phyloP scores from a whole-genome alignment of 92 coral and sea anemone genomes.

The Zoanthus sansibaricus region DNA sequence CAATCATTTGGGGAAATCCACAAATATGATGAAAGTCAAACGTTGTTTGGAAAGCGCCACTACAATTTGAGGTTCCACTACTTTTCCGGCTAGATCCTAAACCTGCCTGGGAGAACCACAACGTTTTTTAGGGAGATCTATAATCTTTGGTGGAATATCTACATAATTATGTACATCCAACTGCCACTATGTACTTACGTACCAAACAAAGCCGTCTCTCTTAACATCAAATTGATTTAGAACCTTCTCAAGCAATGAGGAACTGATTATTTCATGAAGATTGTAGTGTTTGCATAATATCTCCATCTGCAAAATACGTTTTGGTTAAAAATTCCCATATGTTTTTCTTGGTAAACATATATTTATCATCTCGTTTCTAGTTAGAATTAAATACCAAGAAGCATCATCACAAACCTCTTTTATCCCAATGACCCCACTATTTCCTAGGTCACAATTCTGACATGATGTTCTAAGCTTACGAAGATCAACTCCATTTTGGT shows the following conservation, averaged over 20 bases:
- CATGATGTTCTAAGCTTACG: constrained; percentile 61
- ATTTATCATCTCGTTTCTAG: background rate
- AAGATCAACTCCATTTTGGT: constrained; percentile 37
- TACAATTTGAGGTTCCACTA: too few relatives aligned
- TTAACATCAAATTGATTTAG: constrained; percentile 66
- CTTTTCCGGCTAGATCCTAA: too few relatives aligned
- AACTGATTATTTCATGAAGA: constrained; percentile 54
- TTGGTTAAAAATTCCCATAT: background rate
- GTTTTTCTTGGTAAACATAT: background rate
- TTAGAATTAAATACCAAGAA: background rate
- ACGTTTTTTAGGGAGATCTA: too few relatives aligned
- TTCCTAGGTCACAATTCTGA: constrained; percentile 64
- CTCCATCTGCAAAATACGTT: constrained; percentile 58
- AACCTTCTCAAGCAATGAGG: constrained; percentile 65
- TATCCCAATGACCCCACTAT: constrained; percentile 61
- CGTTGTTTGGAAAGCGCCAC: too few relatives aligned
- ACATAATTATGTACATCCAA: too few relatives aligned
- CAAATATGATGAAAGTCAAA: too few relatives aligned
- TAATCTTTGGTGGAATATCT: too few relatives aligned
- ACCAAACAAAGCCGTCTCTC: constrained; percentile 74
- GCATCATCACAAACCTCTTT: constrained; percentile 54
- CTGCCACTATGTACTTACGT: too few relatives aligned
- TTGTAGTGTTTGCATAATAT: constrained; percentile 66
- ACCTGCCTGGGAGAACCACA: too few relatives aligned
- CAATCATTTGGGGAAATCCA: too few relatives aligned